Evolutionary conservation across 37 sponge, comb jelly and placozoan species (phyloP), one percentile per base, ranked within the genome.

Genomic region (Lycopodina hypogea): DNA sequence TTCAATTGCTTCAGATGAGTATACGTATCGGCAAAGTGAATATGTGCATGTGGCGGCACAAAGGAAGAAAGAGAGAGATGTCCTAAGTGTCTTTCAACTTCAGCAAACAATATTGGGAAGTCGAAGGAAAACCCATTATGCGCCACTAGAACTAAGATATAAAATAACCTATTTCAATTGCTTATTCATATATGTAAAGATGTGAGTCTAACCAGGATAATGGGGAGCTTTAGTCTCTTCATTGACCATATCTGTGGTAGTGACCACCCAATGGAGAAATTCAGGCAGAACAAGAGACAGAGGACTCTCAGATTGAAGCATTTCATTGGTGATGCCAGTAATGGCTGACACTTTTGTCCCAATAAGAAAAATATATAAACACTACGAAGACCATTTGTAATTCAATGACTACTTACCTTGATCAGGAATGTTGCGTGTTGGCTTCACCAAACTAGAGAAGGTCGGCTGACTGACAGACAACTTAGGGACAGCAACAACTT

Each of bases 61-160:
- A 84, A 39, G 23, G 32, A 21, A 3, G 70, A 39, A 32, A 36
- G 22, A 23, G 56, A 14, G 32, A 85, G 62, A 0, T 33, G n/a
- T 23, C 75, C 33, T 2, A 68, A 69, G 0, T 68, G 56, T 45
- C 68, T 67, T 26, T 86, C 70, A 18, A 86, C 56, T 62, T 86
- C 87, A n/a, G 87, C 87, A 29, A 86, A 56, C 70, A 80, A 35
- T 3, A 86, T 75, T 9, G 87, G 87, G 58, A 81, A 81, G 53
- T 87, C 88, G 57, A 81, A 87, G 3, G 23, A 26, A n/a, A 69
- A 87, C 41, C 88, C 88, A 69, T 81, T 87, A 66, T 87, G 82
- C 45, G 88, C 81, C 19, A 81, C 88, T 11, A 87, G 62, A 61
- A 87, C 82, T 81, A 59, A 6, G 33, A 58, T 76, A 37, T 2